These are phyloP conservation scores for Lingula anatina DNA, from an alignment of 2,888 invertebrate species.

Conservation along the genomic window DNA sequence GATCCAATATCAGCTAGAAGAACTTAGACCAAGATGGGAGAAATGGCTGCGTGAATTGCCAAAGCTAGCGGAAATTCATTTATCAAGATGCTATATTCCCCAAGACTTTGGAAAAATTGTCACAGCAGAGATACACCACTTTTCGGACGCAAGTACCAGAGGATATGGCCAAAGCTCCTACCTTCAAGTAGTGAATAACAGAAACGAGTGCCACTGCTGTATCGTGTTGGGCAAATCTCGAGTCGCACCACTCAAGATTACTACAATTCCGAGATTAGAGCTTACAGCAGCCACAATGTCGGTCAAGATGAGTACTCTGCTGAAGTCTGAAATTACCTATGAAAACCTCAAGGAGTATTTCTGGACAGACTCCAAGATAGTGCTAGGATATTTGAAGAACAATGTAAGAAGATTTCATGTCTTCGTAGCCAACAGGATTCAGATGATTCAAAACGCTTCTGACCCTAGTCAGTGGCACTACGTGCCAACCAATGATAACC, in stretches of 20 bases:
- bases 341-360: conserved; percentile 7
- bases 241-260: conserved; percentile 10
- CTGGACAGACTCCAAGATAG: conserved; percentile 18
- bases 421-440: conserved; percentile 23
- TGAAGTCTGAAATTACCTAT: conserved; percentile 10
- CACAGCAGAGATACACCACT: neutral
- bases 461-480: conserved; percentile 16
- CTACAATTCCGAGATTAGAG: conserved; percentile 15
- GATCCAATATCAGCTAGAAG: too few relatives aligned
- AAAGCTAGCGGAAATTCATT: neutral
- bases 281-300: conserved; percentile 14
- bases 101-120: neutral
- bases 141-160: neutral
- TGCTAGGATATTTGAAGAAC: conserved; percentile 19
- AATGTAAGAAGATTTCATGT: conserved; percentile 17
- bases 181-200: neutral
- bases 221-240: conserved; percentile 9
- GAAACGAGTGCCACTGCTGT: conserved; percentile 1
- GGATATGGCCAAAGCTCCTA: too few relatives aligned
- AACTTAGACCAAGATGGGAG: neutral
- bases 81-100: neutral
- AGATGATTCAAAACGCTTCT: conserved; percentile 14
- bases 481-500: conserved; percentile 14
- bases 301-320: conserved; percentile 10
- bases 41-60: neutral